Evolutionary conservation across 2,113 vertebrate species (phyloP), one percentile per base, ranked within the genome.

Genomic region (Mesitornis unicolor): DNA sequence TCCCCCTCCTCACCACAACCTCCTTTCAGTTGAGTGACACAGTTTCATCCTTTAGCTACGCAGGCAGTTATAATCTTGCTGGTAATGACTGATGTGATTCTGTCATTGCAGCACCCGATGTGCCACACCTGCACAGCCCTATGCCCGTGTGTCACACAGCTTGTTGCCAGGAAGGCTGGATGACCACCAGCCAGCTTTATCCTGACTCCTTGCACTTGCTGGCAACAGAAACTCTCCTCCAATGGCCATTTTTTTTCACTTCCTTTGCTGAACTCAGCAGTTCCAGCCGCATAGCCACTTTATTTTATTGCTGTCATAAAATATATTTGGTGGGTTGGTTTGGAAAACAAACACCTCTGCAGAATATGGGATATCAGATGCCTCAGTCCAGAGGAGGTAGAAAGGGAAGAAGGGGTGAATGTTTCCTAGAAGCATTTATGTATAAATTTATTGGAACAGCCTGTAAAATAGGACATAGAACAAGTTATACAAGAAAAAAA

Each of bases 291-390:
- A 67, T 16, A 75, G 28, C 33, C 63, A 59, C 68, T 92, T 91
- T 28, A 33, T 86, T 93, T 96, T 85, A 86, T 77, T 75, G 79
- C 71, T 84, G 78, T 50, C 67, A 76, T 93, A 91, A 97, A 95
- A 73, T 43, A n/a, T 35, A 42, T 83, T 96, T 73, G 69, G 80
- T 90, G 63, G 74, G 21, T 81, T 93, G 84, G 68, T 84, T 88
- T 94, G 83, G 87, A 92, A 89, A 92, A 76, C 74, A 87, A 95
- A 75, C 56, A 63, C 70, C 56, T 85, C 59, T 4, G 3, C n/a
- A 50, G 43, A 40, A 69, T 42, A 67, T 63, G 78, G 85, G 81
- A 60, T 88, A 89, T 84, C 85, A 95, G 85, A 89, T 65, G 43
- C 67, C 51, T 36, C 31, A 78, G 76, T 48, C 53, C 90, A 59